These are phyloP conservation scores for Chelon labrosus DNA, from an alignment of 2,797 vertebrate genomes.

Conservation along the genomic window DNA sequence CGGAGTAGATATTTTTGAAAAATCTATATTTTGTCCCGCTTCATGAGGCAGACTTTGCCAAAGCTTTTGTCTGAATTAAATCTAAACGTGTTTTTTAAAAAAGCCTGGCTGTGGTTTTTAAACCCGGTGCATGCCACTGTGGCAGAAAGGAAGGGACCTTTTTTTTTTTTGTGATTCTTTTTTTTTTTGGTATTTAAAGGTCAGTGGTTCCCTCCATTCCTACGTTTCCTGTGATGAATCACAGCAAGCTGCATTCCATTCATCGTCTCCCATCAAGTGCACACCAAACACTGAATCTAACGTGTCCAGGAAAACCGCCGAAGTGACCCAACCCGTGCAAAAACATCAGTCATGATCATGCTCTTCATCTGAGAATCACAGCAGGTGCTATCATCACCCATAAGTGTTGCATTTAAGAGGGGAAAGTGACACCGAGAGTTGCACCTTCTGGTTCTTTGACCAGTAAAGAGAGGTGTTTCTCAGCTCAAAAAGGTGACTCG, in stretches of 20 bases:
- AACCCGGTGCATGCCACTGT: constrained; percentile 2
- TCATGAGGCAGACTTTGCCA: constrained; percentile 8
- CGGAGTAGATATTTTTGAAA: not conserved
- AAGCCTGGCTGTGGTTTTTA: not conserved
- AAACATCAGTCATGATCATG: constrained; percentile 6
- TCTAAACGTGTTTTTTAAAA: not conserved
- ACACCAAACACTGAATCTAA: not conserved
- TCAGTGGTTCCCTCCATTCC: constrained; percentile 10
- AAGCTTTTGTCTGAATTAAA: not conserved
- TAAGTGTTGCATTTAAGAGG: not conserved
- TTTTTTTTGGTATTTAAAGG: not conserved
- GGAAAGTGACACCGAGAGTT: not conserved
- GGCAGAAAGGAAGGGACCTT: not conserved
- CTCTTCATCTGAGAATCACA: not conserved
- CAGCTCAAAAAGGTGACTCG: constrained; percentile 3
- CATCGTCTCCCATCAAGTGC: constrained; percentile 1
- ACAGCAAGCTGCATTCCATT: not conserved
- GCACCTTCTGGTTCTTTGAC: not conserved
- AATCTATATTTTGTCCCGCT: constrained; percentile 6
- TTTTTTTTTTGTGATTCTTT: no score
- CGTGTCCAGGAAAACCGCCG: not conserved
- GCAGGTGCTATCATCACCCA: no score
- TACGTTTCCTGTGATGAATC: not conserved
- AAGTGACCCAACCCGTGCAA: constrained; percentile 7
- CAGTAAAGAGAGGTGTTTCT: not conserved